phyloP scores from a whole-genome alignment of 2,888 invertebrate genomes.

The Eudemis profundana region DNA sequence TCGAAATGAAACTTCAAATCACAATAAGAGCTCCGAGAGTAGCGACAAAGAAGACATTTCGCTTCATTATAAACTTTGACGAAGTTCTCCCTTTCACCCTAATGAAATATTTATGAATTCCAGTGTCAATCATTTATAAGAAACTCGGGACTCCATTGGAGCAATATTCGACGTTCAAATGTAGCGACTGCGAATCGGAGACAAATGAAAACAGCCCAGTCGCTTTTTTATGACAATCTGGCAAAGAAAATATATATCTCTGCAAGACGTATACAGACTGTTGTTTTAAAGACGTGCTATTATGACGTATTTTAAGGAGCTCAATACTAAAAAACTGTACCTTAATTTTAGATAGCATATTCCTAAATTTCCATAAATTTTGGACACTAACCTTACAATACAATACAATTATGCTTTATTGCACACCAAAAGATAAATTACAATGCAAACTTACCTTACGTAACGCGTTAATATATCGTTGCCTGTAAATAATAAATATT shows the following conservation, averaged over 20 bases:
- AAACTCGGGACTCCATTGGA: slow-evolving; percentile 3
- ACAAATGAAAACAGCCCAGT: neutral
- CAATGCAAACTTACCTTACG: no score
- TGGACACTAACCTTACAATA: no score
- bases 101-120: slow-evolving; percentile 36
- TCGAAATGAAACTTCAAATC: slow-evolving; percentile 20
- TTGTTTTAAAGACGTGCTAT: no score
- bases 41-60: slow-evolving; percentile 27
- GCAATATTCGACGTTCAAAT: slow-evolving; percentile 1
- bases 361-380: no score
- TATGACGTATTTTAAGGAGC: no score
- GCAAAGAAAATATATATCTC: neutral
- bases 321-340: no score
- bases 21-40: slow-evolving; percentile 6
- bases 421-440: no score
- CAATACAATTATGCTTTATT: no score
- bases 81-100: slow-evolving; percentile 28
- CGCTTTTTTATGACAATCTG: neutral
- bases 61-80: slow-evolving; percentile 32
- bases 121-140: slow-evolving; percentile 32
- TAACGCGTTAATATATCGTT: no score
- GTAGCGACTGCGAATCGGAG: neutral
- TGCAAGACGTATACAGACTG: neutral
- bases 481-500: no score
- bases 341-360: no score